Conservation (phyloP, 1,140 invertebrate species). For the Drosophila trapezifrons region DNA sequence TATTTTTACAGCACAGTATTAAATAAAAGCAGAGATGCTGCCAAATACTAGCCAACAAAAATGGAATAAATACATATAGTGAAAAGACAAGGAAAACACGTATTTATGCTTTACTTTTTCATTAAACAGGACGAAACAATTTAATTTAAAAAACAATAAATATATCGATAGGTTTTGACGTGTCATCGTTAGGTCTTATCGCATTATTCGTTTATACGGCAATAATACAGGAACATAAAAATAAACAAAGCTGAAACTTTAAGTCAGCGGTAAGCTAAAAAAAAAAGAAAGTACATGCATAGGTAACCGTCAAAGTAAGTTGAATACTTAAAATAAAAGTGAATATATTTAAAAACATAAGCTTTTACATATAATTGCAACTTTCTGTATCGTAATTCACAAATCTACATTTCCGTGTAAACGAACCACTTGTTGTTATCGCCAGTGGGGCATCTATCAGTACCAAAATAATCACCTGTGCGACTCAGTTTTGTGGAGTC, state of each 20-base stretch:
- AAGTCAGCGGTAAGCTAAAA: neutral
- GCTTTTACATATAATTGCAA: neutral
- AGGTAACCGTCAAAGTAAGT: too few species aligned
- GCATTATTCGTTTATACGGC: neutral
- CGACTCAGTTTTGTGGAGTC: constrained; percentile 27
- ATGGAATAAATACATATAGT: neutral
- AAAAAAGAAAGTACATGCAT: neutral
- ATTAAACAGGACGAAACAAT: neutral
- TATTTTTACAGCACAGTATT: constrained; percentile 4
- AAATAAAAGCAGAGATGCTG: neutral
- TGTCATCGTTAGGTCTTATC: neutral
- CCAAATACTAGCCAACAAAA: neutral
- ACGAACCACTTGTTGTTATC: constrained; percentile 36
- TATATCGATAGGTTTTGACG: neutral
- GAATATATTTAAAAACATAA: neutral
- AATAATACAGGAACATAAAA: neutral
- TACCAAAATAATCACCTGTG: constrained; percentile 9
- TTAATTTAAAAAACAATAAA: neutral
- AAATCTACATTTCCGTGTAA: constrained; percentile 1
- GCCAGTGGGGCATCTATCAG: constrained; percentile 1
- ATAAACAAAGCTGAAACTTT: neutral
- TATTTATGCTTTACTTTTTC: neutral
- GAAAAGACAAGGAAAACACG: neutral
- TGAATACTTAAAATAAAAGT: neutral
- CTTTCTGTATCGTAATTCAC: neutral